Percentiles rank a stretch among this genome's conserved stretches.
Conservation (phyloP, 2,113 vertebrate species). For the Lucifuga dentata region DNA sequence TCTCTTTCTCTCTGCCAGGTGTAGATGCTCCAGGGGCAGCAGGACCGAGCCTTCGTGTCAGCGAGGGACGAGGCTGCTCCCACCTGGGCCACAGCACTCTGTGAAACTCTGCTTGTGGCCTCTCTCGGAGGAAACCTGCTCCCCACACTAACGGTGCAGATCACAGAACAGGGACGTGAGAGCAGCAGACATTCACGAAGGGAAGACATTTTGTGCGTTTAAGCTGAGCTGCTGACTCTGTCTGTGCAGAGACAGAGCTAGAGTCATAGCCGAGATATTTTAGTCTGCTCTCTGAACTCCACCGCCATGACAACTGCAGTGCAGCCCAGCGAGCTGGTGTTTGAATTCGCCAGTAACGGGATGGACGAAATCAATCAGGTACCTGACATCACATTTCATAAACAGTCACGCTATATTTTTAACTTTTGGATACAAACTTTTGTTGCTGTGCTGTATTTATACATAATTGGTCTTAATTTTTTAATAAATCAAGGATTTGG, state of each 20-base stretch:
- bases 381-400: slow-evolving; percentile 5
- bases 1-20: slow-evolving; percentile 67
- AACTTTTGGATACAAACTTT: no score
- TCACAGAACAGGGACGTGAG: neutral
- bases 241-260: slow-evolving; percentile 45
- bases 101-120: slow-evolving; percentile 51
- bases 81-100: slow-evolving; percentile 64
- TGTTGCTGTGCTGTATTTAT: no score
- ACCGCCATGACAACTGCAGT: slow-evolving; percentile 86
- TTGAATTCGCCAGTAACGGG: slow-evolving; percentile 91
- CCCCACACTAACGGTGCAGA: no score
- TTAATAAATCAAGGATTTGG: neutral
- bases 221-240: slow-evolving; percentile 21
- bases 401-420: neutral
- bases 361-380: slow-evolving; percentile 90
- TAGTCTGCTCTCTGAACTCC: slow-evolving; percentile 62
- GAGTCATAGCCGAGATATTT: slow-evolving; percentile 48
- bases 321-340: slow-evolving; percentile 87
- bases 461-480: neutral
- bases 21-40: slow-evolving; percentile 76
- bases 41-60: slow-evolving; percentile 69
- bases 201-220: slow-evolving; percentile 45
- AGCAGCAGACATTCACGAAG: slow-evolving; percentile 13
- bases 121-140: slow-evolving; percentile 24
- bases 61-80: slow-evolving; percentile 72